phyloP scores from a whole-genome alignment of 2,797 vertebrate genomes.

The Siniperca scherzeri region DNA sequence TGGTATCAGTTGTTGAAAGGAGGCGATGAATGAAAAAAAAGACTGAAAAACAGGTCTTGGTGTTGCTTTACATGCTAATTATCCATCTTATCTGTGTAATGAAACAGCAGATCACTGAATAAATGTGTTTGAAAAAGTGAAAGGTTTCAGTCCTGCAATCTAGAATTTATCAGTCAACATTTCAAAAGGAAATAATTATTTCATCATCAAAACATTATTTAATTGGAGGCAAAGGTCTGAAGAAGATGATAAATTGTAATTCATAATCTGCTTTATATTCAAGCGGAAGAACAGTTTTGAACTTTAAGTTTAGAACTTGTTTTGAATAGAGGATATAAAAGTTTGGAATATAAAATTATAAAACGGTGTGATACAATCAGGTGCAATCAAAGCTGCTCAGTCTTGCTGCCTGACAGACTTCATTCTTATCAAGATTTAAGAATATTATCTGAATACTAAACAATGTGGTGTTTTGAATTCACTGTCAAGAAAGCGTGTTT shows the following conservation, averaged over 20 bases:
- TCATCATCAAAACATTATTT: constrained; percentile 47
- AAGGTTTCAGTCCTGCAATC: constrained; percentile 40
- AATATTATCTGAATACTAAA: constrained; percentile 5
- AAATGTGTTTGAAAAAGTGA: constrained; percentile 29
- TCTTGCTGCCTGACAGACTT: neutral
- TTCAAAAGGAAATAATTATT: constrained; percentile 57
- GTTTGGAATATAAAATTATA: constrained; percentile 8
- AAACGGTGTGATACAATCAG: constrained; percentile 34
- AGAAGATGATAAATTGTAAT: neutral
- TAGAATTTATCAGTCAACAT: constrained; percentile 43
- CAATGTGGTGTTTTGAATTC: neutral
- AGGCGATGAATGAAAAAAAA: constrained; percentile 32
- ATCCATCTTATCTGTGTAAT: constrained; percentile 50
- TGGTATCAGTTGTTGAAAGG: constrained; percentile 62
- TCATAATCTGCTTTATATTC: constrained; percentile 17
- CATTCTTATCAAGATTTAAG: neutral
- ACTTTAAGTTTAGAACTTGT: neutral
- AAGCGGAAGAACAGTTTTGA: neutral
- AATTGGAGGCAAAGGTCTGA: constrained; percentile 46
- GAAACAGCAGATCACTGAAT: constrained; percentile 31
- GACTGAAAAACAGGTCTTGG: constrained; percentile 1
- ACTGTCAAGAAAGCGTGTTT: neutral
- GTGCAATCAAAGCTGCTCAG: constrained; percentile 3
- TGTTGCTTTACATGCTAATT: constrained; percentile 59
- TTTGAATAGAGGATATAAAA: constrained; percentile 16